Percentiles rank a stretch among this genome's conserved stretches.
These are phyloP conservation scores for Colinus virginianus DNA, from an alignment of 2,113 vertebrate genomes.

Conservation along the genomic window DNA sequence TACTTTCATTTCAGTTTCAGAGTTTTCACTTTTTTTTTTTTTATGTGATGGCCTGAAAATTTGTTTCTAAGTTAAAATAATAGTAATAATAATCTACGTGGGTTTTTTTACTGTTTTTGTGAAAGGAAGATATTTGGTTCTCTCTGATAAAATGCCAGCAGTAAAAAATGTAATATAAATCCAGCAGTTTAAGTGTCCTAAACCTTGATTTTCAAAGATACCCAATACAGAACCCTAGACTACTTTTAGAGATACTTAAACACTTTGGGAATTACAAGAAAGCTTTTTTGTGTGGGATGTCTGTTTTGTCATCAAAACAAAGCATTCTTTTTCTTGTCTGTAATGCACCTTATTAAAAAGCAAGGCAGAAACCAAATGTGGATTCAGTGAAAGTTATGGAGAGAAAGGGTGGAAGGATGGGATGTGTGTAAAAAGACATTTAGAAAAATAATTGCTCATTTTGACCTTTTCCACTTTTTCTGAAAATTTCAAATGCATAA, in stretches of 20 bases:
- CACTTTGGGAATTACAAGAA: neutral
- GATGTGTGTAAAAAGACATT: neutral
- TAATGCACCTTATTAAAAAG: neutral
- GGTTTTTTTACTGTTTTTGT: neutral
- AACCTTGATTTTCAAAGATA: neutral
- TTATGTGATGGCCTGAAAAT: neutral
- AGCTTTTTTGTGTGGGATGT: neutral
- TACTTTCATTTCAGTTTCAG: neutral
- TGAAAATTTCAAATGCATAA: neutral
- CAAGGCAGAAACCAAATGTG: neutral
- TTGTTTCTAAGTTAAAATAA: neutral
- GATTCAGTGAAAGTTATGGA: neutral
- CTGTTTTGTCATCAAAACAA: neutral
- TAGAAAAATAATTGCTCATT: neutral
- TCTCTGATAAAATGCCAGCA: neutral
- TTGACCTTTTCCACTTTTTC: neutral
- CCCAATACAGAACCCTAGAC: neutral
- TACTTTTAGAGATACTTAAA: conserved; percentile 12
- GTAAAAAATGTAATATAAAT: neutral
- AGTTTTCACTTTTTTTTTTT: neutral
- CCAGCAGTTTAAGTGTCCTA: neutral
- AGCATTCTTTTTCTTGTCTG: neutral
- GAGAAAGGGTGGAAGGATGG: too few relatives aligned
- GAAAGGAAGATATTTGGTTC: neutral
- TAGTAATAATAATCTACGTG: neutral